Conservation (phyloP, 2,797 vertebrate genomes). For the Salarias fasciatus region DNA sequence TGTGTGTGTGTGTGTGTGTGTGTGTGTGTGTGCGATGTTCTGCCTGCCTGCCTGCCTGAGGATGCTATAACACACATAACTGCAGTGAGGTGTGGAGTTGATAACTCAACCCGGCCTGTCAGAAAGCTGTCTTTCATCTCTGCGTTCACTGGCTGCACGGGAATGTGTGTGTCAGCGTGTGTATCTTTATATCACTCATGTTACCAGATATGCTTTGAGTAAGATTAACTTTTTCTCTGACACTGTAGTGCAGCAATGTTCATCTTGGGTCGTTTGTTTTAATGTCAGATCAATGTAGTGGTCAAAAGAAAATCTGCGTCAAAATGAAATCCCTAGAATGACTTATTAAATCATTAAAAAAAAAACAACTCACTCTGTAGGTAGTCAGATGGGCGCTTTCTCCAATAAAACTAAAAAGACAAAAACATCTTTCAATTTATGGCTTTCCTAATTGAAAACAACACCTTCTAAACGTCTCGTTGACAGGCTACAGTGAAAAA, state of each 20-base stretch:
- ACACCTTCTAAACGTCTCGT: not conserved
- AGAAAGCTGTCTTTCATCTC: slow-evolving; percentile 1
- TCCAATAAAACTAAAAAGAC: too few species aligned
- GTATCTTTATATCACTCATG: not conserved
- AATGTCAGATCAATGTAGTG: too few species aligned
- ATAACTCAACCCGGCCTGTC: slow-evolving; percentile 39
- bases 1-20: slow-evolving; percentile 16
- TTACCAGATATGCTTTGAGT: not conserved
- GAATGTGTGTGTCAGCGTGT: slow-evolving; percentile 2
- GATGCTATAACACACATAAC: slow-evolving; percentile 5
- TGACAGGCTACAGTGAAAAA: slow-evolving; percentile 18
- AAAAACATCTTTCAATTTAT: not conserved
- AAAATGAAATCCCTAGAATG: too few species aligned
- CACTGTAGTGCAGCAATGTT: not conserved
- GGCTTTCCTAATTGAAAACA: slow-evolving; percentile 13
- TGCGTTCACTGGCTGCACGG: not conserved
- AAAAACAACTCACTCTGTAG: too few species aligned
- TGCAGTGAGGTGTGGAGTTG: slow-evolving; percentile 20
- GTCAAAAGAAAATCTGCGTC: too few species aligned
- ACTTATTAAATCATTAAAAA: not conserved
- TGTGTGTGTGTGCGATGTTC: not conserved
- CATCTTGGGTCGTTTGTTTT: too few species aligned
- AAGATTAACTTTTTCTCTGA: not conserved
- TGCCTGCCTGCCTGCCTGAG: not conserved
- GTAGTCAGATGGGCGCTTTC: too few species aligned